Percentiles rank a stretch among this genome's conserved stretches.
These are phyloP conservation scores for Malurus alboscapulatus DNA, from an alignment of 2,113 vertebrate species.

Conservation along the genomic window DNA sequence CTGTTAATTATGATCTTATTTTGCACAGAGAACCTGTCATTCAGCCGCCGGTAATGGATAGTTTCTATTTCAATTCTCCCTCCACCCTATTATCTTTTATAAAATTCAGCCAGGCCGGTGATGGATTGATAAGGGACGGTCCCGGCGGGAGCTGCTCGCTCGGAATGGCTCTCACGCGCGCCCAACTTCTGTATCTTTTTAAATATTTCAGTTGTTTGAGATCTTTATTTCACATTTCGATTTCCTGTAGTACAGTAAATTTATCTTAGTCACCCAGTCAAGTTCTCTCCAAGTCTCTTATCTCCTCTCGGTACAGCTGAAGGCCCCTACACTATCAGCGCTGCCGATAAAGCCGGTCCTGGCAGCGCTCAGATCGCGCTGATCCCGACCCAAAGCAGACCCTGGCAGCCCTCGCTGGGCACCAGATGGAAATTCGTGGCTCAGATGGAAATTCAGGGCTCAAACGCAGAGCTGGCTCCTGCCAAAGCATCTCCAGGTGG, in stretches of 20 bases:
- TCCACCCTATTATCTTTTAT: constrained; percentile 68
- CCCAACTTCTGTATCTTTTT: constrained; percentile 65
- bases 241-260: constrained; percentile 75
- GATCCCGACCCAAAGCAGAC: background rate
- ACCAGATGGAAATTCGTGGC: background rate
- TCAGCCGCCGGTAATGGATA: constrained; percentile 60
- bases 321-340: constrained; percentile 65
- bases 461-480: background rate
- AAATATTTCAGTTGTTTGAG: constrained; percentile 76
- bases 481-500: background rate
- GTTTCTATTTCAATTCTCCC: constrained; percentile 73
- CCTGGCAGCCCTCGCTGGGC: fast-evolving
- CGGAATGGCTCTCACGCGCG: background rate
- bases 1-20: constrained; percentile 67
- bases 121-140: constrained; percentile 59
- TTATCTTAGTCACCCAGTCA: constrained; percentile 76
- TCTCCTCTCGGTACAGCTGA: constrained; percentile 52
- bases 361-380: constrained; percentile 17
- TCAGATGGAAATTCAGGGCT: background rate
- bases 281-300: constrained; percentile 63
- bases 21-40: constrained; percentile 51
- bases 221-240: constrained; percentile 78
- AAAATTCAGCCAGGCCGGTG: constrained; percentile 63
- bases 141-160: background rate
- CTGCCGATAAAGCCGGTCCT: constrained; percentile 18